phyloP scores from a whole-genome alignment of 2,797 vertebrate genomes.

The Cossypha dichroa region DNA sequence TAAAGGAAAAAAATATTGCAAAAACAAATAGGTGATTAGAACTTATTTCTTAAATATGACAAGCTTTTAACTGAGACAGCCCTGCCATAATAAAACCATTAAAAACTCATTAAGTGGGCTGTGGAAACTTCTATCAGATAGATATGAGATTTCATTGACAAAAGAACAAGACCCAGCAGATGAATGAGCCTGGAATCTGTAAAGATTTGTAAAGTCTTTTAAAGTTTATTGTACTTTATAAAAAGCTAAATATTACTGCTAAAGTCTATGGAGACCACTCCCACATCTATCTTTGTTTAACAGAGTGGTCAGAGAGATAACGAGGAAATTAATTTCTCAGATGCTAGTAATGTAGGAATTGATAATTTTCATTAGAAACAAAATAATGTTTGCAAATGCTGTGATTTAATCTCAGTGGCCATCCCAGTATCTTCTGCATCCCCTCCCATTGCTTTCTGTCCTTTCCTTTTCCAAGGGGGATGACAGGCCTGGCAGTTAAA shows the following conservation, averaged over 20 bases:
- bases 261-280: neutral
- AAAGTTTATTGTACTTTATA: neutral
- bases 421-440: neutral
- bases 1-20: constrained; percentile 6
- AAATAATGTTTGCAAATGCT: neutral
- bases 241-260: neutral
- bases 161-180: neutral
- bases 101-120: neutral
- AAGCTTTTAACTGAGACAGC: neutral
- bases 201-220: neutral
- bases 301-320: neutral
- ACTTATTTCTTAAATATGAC: neutral
- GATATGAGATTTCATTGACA: neutral
- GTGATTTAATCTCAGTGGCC: neutral
- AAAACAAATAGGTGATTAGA: constrained; percentile 16
- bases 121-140: neutral
- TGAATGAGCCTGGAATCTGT: neutral
- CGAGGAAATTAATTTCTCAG: neutral
- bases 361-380: neutral
- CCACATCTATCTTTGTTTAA: fast-evolving
- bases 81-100: neutral
- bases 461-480: neutral
- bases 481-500: neutral
- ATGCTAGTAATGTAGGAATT: neutral
- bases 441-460: neutral